phyloP scores from a whole-genome alignment of 2,888 invertebrate species.

The Pseudanteris insignis region DNA sequence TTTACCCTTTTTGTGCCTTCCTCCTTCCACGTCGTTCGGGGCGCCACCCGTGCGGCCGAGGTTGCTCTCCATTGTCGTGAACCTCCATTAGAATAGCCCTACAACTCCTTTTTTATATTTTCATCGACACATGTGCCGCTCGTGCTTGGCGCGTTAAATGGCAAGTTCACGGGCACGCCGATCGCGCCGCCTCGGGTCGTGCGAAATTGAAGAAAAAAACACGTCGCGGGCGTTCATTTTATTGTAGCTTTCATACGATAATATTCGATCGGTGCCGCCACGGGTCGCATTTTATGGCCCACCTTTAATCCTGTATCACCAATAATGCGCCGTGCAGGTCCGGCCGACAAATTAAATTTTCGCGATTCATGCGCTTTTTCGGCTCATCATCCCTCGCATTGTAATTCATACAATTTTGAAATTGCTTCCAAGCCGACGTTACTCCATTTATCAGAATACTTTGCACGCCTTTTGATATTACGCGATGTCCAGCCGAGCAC shows the following conservation, averaged over 20 bases:
- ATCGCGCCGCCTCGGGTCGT: conserved; percentile 40
- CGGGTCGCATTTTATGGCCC: conserved; percentile 10
- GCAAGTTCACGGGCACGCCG: conserved; percentile 44
- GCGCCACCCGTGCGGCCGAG: conserved; percentile 42
- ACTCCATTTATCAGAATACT: too few relatives aligned
- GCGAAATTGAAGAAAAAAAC: conserved; percentile 29
- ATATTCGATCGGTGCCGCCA: conserved; percentile 10
- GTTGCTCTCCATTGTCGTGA: conserved; percentile 40
- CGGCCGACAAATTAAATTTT: too few relatives aligned
- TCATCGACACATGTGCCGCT: conserved; percentile 49
- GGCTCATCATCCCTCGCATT: too few relatives aligned
- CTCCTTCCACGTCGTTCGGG: too few relatives aligned
- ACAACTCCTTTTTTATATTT: conserved; percentile 48
- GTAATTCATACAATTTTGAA: too few relatives aligned
- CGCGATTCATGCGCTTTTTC: too few relatives aligned
- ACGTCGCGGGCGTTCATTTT: conserved; percentile 22
- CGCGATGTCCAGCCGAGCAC: too few relatives aligned
- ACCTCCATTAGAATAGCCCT: conserved; percentile 53
- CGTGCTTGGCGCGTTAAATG: conserved; percentile 44
- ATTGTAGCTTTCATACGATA: conserved; percentile 29
- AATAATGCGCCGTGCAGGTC: too few relatives aligned
- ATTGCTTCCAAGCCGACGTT: too few relatives aligned
- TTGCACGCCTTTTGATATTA: too few relatives aligned
- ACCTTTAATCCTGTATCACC: conserved; percentile 5
- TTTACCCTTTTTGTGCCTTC: too few relatives aligned